A percentile compares a stretch with the other conserved stretches of the same genome.
phyloP scores from a whole-genome alignment of 2,888 invertebrate species.

The Barypeithes pellucidus region DNA sequence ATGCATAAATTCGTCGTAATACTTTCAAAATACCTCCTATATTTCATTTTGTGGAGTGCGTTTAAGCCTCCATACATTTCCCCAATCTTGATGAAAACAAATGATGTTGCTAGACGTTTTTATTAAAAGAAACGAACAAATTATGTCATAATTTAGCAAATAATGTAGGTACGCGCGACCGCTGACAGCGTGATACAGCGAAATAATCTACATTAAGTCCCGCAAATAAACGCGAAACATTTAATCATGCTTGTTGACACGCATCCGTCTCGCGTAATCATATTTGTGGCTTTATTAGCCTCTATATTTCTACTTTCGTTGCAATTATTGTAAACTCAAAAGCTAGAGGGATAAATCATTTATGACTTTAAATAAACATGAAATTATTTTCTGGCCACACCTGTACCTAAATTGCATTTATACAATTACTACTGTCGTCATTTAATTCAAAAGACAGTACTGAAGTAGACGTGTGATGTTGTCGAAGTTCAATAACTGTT shows the following conservation, averaged over 20 bases:
- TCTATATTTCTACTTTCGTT: not conserved
- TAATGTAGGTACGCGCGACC: slow-evolving; percentile 42
- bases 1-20: slow-evolving; percentile 10
- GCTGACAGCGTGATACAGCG: slow-evolving; percentile 45
- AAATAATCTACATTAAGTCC: slow-evolving; percentile 47
- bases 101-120: slow-evolving; percentile 35
- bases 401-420: no score
- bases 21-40: slow-evolving; percentile 4
- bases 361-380: no score
- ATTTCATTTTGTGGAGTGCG: slow-evolving; percentile 30
- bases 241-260: slow-evolving; percentile 38
- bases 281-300: slow-evolving; percentile 5
- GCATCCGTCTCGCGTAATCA: slow-evolving; percentile 5
- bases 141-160: slow-evolving; percentile 46
- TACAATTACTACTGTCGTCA: no score
- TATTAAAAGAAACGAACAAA: slow-evolving; percentile 48
- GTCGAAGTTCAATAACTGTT: no score
- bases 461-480: no score
- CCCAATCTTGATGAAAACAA: slow-evolving; percentile 38
- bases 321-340: not conserved
- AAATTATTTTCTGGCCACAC: no score
- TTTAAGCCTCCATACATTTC: slow-evolving; percentile 29
- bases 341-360: no score
- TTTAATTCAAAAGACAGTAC: no score
- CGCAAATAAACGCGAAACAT: slow-evolving; percentile 47